phyloP scores from a whole-genome alignment of 2,113 vertebrate species.

The Cyphotilapia sp. region DNA sequence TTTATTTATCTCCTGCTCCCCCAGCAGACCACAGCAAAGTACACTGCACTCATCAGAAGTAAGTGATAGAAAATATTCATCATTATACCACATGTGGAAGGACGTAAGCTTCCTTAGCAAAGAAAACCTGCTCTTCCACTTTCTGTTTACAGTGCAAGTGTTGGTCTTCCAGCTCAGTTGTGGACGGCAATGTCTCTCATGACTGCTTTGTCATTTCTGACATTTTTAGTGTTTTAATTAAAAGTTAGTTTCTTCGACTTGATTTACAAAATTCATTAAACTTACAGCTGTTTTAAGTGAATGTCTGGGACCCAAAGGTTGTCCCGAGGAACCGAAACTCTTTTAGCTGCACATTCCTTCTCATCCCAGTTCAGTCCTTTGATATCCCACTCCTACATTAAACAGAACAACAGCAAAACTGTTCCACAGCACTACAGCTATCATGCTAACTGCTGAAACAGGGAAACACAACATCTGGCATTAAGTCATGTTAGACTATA shows the following conservation, averaged over 20 bases:
- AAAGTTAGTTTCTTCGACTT: not conserved
- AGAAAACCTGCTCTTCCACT: not conserved
- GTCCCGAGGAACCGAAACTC: conserved; percentile 28
- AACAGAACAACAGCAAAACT: not conserved
- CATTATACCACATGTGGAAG: not conserved
- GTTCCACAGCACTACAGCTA: not conserved
- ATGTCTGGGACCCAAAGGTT: conserved; percentile 48
- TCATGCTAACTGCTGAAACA: not conserved
- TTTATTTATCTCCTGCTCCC: not conserved
- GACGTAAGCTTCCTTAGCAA: not conserved
- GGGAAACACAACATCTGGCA: not conserved
- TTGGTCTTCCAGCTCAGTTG: not conserved
- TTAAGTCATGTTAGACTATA: not conserved
- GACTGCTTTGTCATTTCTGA: not conserved
- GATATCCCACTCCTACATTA: conserved; percentile 35
- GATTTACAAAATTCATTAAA: not conserved
- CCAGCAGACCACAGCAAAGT: not conserved
- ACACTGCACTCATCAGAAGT: not conserved
- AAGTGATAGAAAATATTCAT: not conserved
- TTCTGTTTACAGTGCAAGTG: not conserved
- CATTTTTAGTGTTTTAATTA: not conserved
- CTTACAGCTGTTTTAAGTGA: conserved; percentile 29
- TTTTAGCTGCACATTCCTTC: conserved; percentile 16
- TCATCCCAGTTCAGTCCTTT: conserved; percentile 40
- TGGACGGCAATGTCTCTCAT: not conserved